These are phyloP conservation scores for Cheilosia impressa DNA, from an alignment of 2,888 invertebrate genomes.

Conservation along the genomic window DNA sequence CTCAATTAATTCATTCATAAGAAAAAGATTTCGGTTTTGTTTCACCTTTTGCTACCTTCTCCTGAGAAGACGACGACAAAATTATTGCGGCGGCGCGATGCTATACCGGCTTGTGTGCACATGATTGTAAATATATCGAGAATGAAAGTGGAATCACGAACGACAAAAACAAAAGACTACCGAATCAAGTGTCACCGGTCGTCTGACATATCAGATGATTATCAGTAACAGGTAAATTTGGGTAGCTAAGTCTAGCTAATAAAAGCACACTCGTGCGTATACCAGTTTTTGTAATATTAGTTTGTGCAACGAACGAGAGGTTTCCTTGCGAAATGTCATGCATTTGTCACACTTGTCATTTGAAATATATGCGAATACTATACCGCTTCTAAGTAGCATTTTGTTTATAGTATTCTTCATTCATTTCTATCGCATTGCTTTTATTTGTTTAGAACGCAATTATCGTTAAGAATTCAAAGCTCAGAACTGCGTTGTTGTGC, in stretches of 20 bases:
- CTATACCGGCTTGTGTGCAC: slow-evolving; percentile 36
- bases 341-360: slow-evolving; percentile 6
- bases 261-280: slow-evolving; percentile 18
- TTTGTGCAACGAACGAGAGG: slow-evolving; percentile 22
- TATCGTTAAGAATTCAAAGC: background rate
- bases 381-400: background rate
- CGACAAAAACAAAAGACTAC: slow-evolving; percentile 3
- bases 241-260: background rate
- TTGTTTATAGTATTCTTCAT: background rate
- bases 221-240: background rate
- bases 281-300: background rate
- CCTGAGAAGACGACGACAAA: slow-evolving; percentile 23
- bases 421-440: background rate
- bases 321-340: slow-evolving; percentile 51
- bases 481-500: slow-evolving; percentile 25
- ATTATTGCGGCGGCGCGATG: background rate
- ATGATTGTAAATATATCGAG: slow-evolving; percentile 33
- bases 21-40: slow-evolving; percentile 47
- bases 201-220: slow-evolving; percentile 6
- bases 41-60: slow-evolving; percentile 44
- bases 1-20: slow-evolving; percentile 68
- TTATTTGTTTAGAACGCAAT: slow-evolving; percentile 59
- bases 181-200: slow-evolving; percentile 55
- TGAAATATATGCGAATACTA: background rate
- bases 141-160: slow-evolving; percentile 52